A percentile compares a stretch with the other conserved stretches of the same genome.
Conservation (phyloP, 2,113 vertebrate species). For the Sporophila hypoxantha region DNA sequence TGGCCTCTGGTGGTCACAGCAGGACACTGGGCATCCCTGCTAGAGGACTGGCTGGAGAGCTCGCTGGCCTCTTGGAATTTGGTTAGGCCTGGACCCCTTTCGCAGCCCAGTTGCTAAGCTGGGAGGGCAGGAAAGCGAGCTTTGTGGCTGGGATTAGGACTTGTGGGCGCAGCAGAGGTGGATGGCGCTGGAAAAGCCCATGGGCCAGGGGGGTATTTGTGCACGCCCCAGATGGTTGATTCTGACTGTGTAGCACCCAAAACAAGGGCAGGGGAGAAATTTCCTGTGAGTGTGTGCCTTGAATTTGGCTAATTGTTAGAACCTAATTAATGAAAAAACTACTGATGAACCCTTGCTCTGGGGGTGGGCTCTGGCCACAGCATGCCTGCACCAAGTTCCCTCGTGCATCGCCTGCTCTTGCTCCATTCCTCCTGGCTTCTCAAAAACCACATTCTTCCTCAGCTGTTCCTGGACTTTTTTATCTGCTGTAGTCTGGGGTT, state of each 20-base stretch:
- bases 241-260: not conserved
- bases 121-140: not conserved
- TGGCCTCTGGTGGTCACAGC: not conserved
- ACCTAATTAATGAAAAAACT: not conserved
- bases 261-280: not conserved
- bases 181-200: not conserved
- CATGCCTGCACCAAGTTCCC: not conserved
- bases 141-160: not conserved
- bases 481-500: not conserved
- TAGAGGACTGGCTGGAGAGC: not conserved
- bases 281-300: not conserved
- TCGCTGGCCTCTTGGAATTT: not conserved
- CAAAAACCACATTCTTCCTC: conserved; percentile 14
- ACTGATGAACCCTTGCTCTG: not conserved
- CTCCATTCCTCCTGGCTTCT: not conserved
- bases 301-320: not conserved
- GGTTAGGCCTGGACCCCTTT: not conserved
- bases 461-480: not conserved
- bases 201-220: not conserved
- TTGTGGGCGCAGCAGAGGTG: not conserved
- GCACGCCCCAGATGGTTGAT: not conserved
- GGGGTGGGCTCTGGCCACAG: not conserved
- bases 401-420: not conserved
- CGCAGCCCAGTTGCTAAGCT: not conserved
- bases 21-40: not conserved